These are phyloP conservation scores for Drosophila putrida DNA, from an alignment of 2,888 invertebrate genomes.

Conservation along the genomic window DNA sequence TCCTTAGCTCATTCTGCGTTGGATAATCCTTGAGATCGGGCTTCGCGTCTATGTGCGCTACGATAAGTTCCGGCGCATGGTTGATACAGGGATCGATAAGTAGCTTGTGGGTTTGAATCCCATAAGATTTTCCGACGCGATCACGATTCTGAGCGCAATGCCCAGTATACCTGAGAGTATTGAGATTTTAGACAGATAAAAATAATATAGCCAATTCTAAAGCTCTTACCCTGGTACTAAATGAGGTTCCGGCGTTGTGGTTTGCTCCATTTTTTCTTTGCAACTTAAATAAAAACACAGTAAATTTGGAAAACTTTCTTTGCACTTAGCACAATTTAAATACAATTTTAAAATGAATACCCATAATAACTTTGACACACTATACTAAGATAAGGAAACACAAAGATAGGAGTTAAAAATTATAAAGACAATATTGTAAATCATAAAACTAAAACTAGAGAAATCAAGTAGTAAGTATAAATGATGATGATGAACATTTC, in stretches of 20 bases:
- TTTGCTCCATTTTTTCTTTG: constrained; percentile 71
- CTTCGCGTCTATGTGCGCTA: constrained; percentile 76
- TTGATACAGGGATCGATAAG: constrained; percentile 90
- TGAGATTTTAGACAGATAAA: background rate
- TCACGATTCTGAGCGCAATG: constrained; percentile 91
- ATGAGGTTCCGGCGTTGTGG: constrained; percentile 89
- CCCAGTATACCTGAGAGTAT: constrained; percentile 89
- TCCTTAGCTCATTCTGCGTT: constrained; percentile 88
- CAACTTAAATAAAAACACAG: constrained; percentile 26
- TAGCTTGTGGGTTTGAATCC: constrained; percentile 90
- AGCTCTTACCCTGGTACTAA: constrained; percentile 90
- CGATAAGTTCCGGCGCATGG: constrained; percentile 88
- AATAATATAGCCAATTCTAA: too few species aligned
- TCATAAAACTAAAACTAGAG: too few species aligned
- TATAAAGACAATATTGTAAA: too few species aligned
- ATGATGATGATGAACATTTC: too few species aligned
- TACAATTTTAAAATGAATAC: constrained; percentile 7
- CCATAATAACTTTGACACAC: background rate
- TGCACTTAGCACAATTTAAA: constrained; percentile 25
- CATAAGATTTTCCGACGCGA: constrained; percentile 91
- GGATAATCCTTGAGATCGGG: constrained; percentile 87
- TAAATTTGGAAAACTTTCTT: constrained; percentile 43
- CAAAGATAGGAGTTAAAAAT: too few species aligned
- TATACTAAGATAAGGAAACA: too few species aligned
- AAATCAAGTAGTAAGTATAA: background rate